Base-by-base conservation (phyloP, 2,797 vertebrate genomes). In the Urocyon cinereoargenteus region DNA sequence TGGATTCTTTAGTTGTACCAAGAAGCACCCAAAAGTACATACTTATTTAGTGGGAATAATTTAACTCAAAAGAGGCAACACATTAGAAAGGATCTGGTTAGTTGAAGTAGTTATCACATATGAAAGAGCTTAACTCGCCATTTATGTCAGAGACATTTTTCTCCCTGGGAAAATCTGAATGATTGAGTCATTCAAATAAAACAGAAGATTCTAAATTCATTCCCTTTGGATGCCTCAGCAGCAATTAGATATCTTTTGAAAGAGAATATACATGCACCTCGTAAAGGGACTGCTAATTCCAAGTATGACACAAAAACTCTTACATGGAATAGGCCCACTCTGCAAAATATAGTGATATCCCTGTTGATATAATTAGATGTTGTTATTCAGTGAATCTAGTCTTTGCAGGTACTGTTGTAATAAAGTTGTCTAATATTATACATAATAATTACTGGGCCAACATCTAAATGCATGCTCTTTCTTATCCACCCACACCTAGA, bases 291-390 rank as follows among this genome's bases (percentile, higher is more conserved):
- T 87, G 22, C 31, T 95, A 78, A 94, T 28, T 49, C n/a, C 79
- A 85, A 96, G n/a, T 62, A 77, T 70, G 28, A 1, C 14, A 72
- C 36, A 59, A 82, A 96, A 96, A 78, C 24, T 5, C 51, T 45
- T 79, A 4, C 18, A 34, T 82, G 34, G 53, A 96, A 49, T 4
- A 86, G 21, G 12, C 40, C 28, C 7, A 51, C 19, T 96, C 26
- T 86, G 26, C 22, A 95, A 91, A 96, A 64, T 45, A 88, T n/a
- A 94, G 55, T 72, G 36, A 83, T 96, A 95, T 79, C 3, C 62
- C 77, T 89, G 53, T 93, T 95, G 88, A 93, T 91, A 90, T 90
- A 98, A 96, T 96, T 93, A 97, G 64, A 84, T 95, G n/a, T 84
- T 98, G 19, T 91, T 94, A 94, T 97, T 86, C 79, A 81, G 64